Evolutionary conservation across 2,797 vertebrate species (phyloP), one percentile per base, ranked within the genome.

Genomic region (Chloroceryle amazona): DNA sequence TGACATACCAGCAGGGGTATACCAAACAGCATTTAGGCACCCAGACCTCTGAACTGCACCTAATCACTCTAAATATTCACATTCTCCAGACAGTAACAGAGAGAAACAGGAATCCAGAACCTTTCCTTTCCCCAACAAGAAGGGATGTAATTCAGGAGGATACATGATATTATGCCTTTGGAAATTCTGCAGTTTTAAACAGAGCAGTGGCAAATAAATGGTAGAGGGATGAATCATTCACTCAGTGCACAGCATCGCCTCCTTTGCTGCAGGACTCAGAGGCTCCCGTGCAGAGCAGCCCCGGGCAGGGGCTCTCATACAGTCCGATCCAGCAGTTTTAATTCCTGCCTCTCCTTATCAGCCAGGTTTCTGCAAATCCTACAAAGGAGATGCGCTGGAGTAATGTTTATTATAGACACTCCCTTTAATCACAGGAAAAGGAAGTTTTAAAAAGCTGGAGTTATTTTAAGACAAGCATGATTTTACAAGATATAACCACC

Each of bases 11-110:
- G 86, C 25, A 71, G 49, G 67, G n/a, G 63, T 13, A 63, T 78
- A 62, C n/a, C 52, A 28, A 85, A 51, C 9, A 52, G 80, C 58
- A 37, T 13, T 51, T 3, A 1, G 54, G 60, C 55, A 86, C 3
- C 37, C 4, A 3, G 35, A 74, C 41, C 52, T 74, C 68, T 66
- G 61, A 63, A 54, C 39, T 37, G 61, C 46, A 29, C 22, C 63
- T 66, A 28, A 4, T 2, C 1, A 0, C 3, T 0, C 2, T 15
- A 46, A 73, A 33, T 44, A 47, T 13, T 75, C 67, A 25, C 1
- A 1, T 12, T 6, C 35, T 66, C 42, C 13, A 3, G 4, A 25
- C 11, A 15, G 8, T 2, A 23, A 37, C 0, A 1, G 37, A 68
- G 58, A 71, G 51, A 70, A 55, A 55, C 25, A 55, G 63, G 54